phyloP scores from a whole-genome alignment of 2,797 vertebrate species.

The Odontamblyopus lacepedii region DNA sequence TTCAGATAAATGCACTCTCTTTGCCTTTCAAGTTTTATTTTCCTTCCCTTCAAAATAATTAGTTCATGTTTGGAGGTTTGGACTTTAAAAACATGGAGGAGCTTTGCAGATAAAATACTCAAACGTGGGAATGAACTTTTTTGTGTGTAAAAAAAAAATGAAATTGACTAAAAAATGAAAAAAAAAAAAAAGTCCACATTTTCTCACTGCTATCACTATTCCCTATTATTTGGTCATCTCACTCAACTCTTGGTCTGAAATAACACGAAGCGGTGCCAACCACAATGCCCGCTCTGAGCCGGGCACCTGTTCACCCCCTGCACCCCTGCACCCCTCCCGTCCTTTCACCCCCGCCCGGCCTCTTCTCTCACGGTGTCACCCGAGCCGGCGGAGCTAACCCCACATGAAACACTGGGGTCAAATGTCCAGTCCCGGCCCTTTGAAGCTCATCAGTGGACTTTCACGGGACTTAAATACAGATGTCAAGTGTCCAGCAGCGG shows the following conservation, averaged over 20 bases:
- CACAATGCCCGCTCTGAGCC: not conserved
- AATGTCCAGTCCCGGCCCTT: not conserved
- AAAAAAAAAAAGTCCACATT: not conserved
- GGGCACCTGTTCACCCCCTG: constrained; percentile 4
- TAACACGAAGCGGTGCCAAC: constrained; percentile 6
- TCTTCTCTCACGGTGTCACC: constrained; percentile 5
- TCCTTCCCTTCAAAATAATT: not conserved
- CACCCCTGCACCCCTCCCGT: not conserved
- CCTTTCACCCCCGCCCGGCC: not conserved
- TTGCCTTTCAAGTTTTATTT: not conserved
- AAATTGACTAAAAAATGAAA: not conserved
- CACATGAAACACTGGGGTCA: constrained; percentile 7
- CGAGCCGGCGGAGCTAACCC: not conserved
- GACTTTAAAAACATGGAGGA: not conserved
- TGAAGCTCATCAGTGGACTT: not conserved
- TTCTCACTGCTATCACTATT: not conserved
- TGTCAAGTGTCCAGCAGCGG: not conserved
- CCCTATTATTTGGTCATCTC: not conserved
- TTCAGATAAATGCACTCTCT: not conserved
- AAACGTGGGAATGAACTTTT: too few relatives aligned
- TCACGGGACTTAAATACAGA: not conserved
- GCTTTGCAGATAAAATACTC: not conserved
- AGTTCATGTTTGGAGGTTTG: not conserved
- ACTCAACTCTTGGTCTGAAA: not conserved
- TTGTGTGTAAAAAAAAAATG: too few relatives aligned